A percentile compares a stretch with the other conserved stretches of the same genome.
phyloP scores from a whole-genome alignment of 2,888 invertebrate genomes.

The Lucinisca nassula region DNA sequence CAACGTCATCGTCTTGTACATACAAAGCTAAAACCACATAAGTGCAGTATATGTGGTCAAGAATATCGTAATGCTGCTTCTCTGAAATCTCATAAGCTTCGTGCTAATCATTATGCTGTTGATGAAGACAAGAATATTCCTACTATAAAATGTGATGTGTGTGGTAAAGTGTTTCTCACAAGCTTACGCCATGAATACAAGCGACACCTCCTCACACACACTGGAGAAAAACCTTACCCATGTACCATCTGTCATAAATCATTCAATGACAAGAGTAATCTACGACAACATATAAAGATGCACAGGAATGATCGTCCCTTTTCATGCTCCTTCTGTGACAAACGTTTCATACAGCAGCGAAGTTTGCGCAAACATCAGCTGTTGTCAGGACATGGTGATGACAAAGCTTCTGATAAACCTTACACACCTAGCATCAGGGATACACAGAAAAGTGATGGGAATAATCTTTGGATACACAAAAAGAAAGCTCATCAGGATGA shows the following conservation, averaged over 20 bases:
- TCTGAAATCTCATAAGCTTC: not conserved
- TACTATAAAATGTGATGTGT: not conserved
- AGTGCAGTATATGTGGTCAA: not conserved
- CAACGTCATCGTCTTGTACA: not conserved
- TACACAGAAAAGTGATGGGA: too few species aligned
- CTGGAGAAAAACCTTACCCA: not conserved
- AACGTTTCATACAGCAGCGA: not conserved
- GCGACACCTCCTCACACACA: not conserved
- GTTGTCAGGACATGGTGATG: not conserved
- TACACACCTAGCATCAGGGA: too few species aligned
- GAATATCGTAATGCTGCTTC: not conserved
- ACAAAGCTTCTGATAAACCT: too few species aligned
- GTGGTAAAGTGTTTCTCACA: not conserved
- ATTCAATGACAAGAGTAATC: constrained; percentile 16
- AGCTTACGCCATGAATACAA: not conserved
- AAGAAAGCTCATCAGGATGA: too few species aligned
- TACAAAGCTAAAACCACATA: not conserved
- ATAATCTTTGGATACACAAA: too few species aligned
- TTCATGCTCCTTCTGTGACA: not conserved
- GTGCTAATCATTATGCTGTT: not conserved
- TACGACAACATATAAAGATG: not conserved
- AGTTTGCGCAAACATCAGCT: not conserved
- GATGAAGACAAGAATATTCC: not conserved
- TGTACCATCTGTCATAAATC: not conserved
- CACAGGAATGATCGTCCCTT: not conserved